Percentiles rank a stretch among this genome's conserved stretches.
These are phyloP conservation scores for Platichthys flesus DNA, from an alignment of 2,113 vertebrate genomes.

Conservation along the genomic window DNA sequence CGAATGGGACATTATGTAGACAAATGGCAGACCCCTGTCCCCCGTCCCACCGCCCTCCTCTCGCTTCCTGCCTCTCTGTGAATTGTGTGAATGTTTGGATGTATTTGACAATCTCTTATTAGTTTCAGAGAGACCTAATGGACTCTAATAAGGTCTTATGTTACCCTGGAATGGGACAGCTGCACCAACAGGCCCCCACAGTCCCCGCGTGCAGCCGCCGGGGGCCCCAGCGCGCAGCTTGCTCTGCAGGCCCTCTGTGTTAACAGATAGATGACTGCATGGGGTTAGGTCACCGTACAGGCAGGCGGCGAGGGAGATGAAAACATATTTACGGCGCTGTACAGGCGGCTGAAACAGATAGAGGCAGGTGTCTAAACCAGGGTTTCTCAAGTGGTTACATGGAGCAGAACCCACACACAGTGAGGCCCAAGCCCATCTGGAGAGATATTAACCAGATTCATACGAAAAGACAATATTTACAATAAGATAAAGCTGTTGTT, in stretches of 20 bases:
- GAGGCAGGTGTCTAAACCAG: conserved; percentile 35
- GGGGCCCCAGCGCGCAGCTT: conserved; percentile 65
- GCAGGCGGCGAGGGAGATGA: conserved; percentile 29
- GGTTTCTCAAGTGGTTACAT: conserved; percentile 22
- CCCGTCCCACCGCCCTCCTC: conserved; percentile 32
- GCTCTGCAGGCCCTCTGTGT: conserved; percentile 77
- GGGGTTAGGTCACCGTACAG: conserved; percentile 59
- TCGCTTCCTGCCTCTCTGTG: conserved; percentile 68
- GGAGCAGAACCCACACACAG: conserved; percentile 1
- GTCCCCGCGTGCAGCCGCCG: conserved; percentile 62
- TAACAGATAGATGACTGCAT: conserved; percentile 83
- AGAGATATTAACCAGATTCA: neutral
- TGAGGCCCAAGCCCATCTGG: neutral
- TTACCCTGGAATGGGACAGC: conserved; percentile 88
- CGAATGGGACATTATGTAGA: conserved; percentile 21
- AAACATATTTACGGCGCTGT: conserved; percentile 58
- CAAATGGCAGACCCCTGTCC: conserved; percentile 38
- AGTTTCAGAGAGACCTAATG: conserved; percentile 87
- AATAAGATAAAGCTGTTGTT: neutral
- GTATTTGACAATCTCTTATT: conserved; percentile 90
- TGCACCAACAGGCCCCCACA: conserved; percentile 81
- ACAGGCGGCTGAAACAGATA: conserved; percentile 6
- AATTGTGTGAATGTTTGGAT: conserved; percentile 86
- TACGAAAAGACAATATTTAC: neutral
- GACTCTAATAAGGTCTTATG: conserved; percentile 90